Evolutionary conservation across 2,797 vertebrate genomes (phyloP), one percentile per base, ranked within the genome.

Genomic region (Linurgus olivaceus): DNA sequence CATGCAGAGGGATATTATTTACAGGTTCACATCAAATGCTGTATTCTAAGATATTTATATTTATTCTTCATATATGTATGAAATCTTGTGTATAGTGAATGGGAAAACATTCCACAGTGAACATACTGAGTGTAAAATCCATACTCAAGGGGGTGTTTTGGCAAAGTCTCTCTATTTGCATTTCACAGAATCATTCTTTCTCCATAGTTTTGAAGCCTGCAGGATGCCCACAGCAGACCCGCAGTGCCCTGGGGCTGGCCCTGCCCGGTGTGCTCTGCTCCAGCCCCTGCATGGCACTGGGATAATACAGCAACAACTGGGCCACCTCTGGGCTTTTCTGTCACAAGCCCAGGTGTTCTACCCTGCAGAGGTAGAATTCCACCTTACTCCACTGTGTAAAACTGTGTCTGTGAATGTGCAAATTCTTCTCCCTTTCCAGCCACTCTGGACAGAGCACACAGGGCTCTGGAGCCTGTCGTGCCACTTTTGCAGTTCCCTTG

Each of bases 361-460:
- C 35, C 37, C 67, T 79, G 38, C 31, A 21, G 33, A 47, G 31
- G n/a, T 61, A 55, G 33, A 37, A 61, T 78, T 40, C 52, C 17
- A 12, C 38, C 55, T 81, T 17, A 38, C 57, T 87, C 29, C 35
- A 16, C 29, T 11, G 33, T 37, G 45, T 70, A 44, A 74, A 61
- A 38, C 24, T 17, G 15, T 19, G 13, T 19, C 3, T 12, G 45
- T 26, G 44, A 78, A 42, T 6, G 4, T 61, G 28, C 51, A 68
- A 62, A 57, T 55, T 62, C 51, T 70, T 37, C 37, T 58, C 26
- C n/a, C 5, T 70, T 90, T 72, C 45, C 40, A 80, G 78, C 31
- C 16, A 1, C 47, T 48, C 66, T 42, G 29, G 58, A 50, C 28
- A 50, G 62, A 74, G 28, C 1, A 0, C 23, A 4, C 11, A 1